Evolutionary conservation across 2,888 invertebrate species (phyloP), one percentile per base, ranked within the genome.

Genomic region (Cosmia pyralina): DNA sequence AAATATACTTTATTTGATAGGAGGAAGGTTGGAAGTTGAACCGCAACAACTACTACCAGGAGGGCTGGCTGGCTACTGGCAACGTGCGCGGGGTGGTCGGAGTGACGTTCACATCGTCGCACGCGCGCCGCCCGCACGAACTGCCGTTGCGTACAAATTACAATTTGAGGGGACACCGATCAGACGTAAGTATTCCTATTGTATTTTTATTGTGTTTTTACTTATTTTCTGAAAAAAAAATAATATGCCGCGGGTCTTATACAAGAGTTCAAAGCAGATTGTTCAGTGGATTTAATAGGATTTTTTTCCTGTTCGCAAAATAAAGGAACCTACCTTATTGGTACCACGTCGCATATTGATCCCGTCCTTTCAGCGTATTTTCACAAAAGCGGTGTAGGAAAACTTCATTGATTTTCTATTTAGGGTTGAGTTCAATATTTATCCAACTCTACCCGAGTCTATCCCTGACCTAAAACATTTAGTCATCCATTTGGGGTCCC

Each of bases 41-140:
- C 95, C 97, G 99, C 88, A 98, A 98, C 90, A 98, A 99, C 96
- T 99, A 99, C 94, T 99, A 99, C 93, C 99, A 99, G 96, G 99
- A 99, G 94, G 99, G 99, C 65, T 99, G 99, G 99, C 96, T 99
- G 91, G 99, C 99, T 79, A 98, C 98, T 62, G 99, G 99, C 87
- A 99, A 99, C 94, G 98, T 98, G 77, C 97, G 98, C 88, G 99
- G 99, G 58, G 98, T 99, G 87, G 99, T 99, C 72, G 99, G 99
- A 72, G 99, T 99, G 69, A 99, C 99, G 74, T 99, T 99, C 95
- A 99, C 99, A 72, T 98, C 99, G 64, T 98, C 99, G 81, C 98
- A 99, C 93, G 98, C 98, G 95, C 97, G 98, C 88, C 98, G 98
- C 88, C 98, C 98, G 87, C 97, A 98, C 88, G 98, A 98, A 91